phyloP scores from a whole-genome alignment of 2,888 invertebrate species.

The Boloria selene region DNA sequence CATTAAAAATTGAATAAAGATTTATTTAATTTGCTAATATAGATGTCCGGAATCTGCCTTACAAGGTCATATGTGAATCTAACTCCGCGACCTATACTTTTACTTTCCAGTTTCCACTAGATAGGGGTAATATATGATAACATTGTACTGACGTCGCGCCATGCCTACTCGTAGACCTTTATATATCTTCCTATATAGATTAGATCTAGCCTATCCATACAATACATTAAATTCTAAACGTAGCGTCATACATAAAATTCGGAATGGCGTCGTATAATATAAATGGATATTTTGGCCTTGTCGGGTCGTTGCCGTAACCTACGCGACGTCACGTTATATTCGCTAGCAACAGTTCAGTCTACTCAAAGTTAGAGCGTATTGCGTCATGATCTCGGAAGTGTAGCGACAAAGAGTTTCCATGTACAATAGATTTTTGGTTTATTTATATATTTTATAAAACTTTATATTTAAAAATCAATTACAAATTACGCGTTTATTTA shows the following conservation, averaged over 20 bases:
- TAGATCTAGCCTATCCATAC: slow-evolving; percentile 20
- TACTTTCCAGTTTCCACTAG: slow-evolving; percentile 13
- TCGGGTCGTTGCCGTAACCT: slow-evolving; percentile 65
- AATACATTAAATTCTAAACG: slow-evolving; percentile 41
- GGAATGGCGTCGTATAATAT: slow-evolving; percentile 54
- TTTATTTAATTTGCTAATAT: slow-evolving; percentile 7
- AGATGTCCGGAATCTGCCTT: slow-evolving; percentile 10
- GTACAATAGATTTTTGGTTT: neutral
- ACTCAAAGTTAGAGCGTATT: slow-evolving; percentile 28
- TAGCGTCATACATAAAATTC: slow-evolving; percentile 52
- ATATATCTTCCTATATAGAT: slow-evolving; percentile 15
- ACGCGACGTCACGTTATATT: slow-evolving; percentile 57
- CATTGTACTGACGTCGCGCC: neutral
- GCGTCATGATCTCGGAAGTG: slow-evolving; percentile 29
- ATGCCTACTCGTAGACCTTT: neutral
- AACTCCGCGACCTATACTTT: slow-evolving; percentile 17
- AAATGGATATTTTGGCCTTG: slow-evolving; percentile 64
- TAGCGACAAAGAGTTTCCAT: slow-evolving; percentile 3
- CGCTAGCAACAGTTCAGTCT: slow-evolving; percentile 39
- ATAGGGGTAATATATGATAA: neutral
- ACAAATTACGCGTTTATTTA: no score
- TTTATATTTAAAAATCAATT: no score
- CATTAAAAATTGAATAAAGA: slow-evolving; percentile 9
- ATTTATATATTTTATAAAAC: neutral
- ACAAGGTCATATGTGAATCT: slow-evolving; percentile 14